These are phyloP conservation scores for Diadumene lineata DNA, from an alignment of 92 coral and sea anemone species.

Conservation along the genomic window DNA sequence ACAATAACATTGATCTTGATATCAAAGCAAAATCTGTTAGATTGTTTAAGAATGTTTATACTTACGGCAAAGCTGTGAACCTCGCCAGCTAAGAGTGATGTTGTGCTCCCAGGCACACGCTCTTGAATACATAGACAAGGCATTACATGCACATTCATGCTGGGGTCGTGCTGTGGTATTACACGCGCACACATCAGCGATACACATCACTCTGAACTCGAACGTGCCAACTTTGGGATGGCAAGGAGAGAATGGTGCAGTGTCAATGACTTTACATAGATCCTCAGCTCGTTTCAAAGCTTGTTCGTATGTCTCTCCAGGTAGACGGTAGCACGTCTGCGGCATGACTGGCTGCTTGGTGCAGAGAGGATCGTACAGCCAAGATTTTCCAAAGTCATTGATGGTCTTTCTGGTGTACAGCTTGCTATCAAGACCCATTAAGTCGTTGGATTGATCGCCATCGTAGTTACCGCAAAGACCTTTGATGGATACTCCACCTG, in stretches of 20 bases:
- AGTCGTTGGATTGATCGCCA: slow-evolving; percentile 71
- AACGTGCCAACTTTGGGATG: slow-evolving; percentile 34
- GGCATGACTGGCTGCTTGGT: slow-evolving; percentile 25
- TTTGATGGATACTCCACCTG: slow-evolving; percentile 35
- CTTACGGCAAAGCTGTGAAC: slow-evolving; percentile 72
- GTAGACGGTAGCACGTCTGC: slow-evolving; percentile 33
- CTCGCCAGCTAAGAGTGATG: slow-evolving; percentile 68
- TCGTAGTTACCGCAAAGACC: slow-evolving; percentile 96
- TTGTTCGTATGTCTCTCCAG: slow-evolving; percentile 27
- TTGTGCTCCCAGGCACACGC: slow-evolving; percentile 80
- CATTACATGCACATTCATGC: slow-evolving; percentile 68
- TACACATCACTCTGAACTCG: slow-evolving; percentile 71
- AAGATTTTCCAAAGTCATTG: slow-evolving; percentile 54
- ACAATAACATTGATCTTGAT: too few relatives aligned
- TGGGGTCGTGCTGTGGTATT: slow-evolving; percentile 42
- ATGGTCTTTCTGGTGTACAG: slow-evolving; percentile 21
- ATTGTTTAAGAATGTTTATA: slow-evolving; percentile 2
- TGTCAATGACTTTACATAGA: slow-evolving; percentile 43
- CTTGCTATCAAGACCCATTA: slow-evolving; percentile 39
- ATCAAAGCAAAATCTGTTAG: background rate
- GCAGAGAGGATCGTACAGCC: slow-evolving; percentile 60
- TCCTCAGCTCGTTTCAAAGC: slow-evolving; percentile 43
- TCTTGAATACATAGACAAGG: slow-evolving; percentile 77
- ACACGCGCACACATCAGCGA: slow-evolving; percentile 79
- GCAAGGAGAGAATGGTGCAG: slow-evolving; percentile 56